Percentiles rank a stretch among this genome's conserved stretches.
These are phyloP conservation scores for Athalia cordata DNA, from an alignment of 2,888 invertebrate genomes.

Conservation along the genomic window DNA sequence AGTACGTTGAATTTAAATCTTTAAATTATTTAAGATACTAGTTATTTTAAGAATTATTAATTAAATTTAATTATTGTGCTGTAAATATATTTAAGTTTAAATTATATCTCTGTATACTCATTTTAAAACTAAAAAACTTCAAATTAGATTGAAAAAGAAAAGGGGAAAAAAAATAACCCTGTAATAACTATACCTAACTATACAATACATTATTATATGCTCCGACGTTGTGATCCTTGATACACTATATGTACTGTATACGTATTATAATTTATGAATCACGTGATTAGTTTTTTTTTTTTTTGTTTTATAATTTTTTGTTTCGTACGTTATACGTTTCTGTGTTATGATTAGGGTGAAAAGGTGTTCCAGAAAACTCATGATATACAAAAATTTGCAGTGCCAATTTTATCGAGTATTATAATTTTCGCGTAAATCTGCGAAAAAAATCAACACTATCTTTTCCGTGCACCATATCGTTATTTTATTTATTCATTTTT, in stretches of 20 bases:
- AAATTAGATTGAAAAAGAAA: no score
- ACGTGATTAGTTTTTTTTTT: not conserved
- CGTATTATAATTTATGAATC: constrained; percentile 37
- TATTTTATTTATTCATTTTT: not conserved
- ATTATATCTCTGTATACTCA: no score
- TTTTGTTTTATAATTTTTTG: not conserved
- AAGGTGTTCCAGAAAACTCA: constrained; percentile 25
- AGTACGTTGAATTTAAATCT: no score
- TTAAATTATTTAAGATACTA: no score
- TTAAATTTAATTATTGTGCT: no score
- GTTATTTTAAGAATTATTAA: no score
- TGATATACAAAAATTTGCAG: not conserved
- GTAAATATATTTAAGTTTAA: no score
- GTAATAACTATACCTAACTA: not conserved
- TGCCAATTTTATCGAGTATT: constrained; percentile 1
- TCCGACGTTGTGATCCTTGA: constrained; percentile 42
- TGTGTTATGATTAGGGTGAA: not conserved
- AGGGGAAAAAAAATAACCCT: not conserved
- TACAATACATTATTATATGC: constrained; percentile 1
- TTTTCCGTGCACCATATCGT: constrained; percentile 23
- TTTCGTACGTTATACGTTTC: not conserved
- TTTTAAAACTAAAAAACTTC: no score
- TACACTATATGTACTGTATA: constrained; percentile 20
- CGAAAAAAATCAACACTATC: not conserved
- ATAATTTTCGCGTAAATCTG: not conserved